Conservation (phyloP, 2,113 vertebrate species). For the Gallinago undulata region DNA sequence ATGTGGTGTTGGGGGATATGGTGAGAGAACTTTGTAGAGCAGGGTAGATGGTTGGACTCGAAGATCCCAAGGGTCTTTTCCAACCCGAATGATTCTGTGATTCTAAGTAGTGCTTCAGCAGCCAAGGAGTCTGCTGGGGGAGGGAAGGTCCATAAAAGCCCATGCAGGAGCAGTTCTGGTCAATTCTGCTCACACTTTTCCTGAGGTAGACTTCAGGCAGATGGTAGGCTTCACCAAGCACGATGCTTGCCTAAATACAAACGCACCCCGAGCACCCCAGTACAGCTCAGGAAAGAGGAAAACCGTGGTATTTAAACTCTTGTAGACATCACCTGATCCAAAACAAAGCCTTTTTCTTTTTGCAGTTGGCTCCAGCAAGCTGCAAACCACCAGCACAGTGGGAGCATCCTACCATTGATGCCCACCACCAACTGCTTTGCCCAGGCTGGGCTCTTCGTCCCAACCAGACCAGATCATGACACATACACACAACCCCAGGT, state of each 20-base stretch:
- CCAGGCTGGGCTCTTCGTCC: not conserved
- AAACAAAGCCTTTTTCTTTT: not conserved
- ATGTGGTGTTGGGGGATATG: no score
- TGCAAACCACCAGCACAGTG: not conserved
- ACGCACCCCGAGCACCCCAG: not conserved
- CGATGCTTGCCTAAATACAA: not conserved
- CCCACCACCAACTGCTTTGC: not conserved
- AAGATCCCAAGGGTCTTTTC: no score
- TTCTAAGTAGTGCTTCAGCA: not conserved
- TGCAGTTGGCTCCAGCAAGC: not conserved
- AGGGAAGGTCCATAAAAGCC: not conserved
- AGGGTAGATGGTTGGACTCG: no score
- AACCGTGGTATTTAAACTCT: not conserved
- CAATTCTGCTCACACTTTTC: not conserved
- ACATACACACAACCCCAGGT: not conserved
- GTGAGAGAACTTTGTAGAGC: no score
- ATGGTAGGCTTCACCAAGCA: not conserved
- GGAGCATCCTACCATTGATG: not conserved
- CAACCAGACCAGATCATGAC: no score
- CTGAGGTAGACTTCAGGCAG: not conserved
- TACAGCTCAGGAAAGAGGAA: not conserved
- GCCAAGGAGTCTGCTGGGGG: not conserved
- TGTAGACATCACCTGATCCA: not conserved
- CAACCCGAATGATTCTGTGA: no score
- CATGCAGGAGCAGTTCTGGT: not conserved